Evolutionary conservation across 2,113 vertebrate genomes (phyloP).

Genomic region (Alexandromys fortis): DNA sequence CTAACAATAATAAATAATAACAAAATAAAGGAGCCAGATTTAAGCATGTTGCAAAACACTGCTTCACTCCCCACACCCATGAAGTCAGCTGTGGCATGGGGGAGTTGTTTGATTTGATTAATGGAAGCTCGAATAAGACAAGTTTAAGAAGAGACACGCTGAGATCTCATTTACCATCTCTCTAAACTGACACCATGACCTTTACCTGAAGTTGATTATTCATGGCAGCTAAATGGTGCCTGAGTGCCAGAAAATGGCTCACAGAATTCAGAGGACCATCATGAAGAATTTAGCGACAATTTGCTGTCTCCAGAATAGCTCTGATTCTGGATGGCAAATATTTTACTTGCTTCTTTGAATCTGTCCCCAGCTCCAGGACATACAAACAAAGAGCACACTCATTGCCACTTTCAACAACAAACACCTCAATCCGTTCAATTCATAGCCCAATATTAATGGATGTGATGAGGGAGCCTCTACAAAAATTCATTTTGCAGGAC

Average conservation of each 20-base stretch:
- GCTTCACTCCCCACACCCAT: not conserved
- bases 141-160: not conserved
- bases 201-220: not conserved
- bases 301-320: not conserved
- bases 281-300: not conserved
- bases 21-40: not conserved
- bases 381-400: not conserved
- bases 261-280: not conserved
- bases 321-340: not conserved
- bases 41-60: not conserved
- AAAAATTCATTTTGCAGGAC: not conserved
- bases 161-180: not conserved
- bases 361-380: not conserved
- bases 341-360: not conserved
- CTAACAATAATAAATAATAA: not conserved
- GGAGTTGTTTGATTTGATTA: not conserved
- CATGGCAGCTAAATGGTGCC: not conserved
- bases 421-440: not conserved
- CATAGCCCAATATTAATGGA: not conserved
- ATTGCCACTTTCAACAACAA: not conserved
- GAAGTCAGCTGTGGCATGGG: not conserved
- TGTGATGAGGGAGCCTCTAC: not conserved
- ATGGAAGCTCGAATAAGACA: not conserved
- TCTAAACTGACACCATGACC: not conserved
- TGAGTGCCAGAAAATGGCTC: not conserved